Evolutionary conservation across 1,140 invertebrate species (phyloP).

Genomic region (Thaumatotibia leucotreta): DNA sequence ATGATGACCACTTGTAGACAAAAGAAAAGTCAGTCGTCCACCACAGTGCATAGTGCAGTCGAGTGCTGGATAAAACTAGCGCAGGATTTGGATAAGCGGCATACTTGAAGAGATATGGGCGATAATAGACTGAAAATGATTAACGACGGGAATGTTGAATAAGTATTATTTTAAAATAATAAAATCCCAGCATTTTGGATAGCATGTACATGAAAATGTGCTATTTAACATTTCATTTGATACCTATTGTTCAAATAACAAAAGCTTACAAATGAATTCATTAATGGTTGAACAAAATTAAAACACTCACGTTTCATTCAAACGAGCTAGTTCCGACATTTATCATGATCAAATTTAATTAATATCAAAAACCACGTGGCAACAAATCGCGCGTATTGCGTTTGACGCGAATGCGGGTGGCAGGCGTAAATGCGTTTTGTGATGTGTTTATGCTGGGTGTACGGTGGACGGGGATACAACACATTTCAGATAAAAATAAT

Average conservation of each 20-base stretch:
- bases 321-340: conserved; percentile 6
- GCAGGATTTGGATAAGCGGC: too few relatives aligned
- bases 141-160: too few relatives aligned
- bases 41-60: too few relatives aligned
- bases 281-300: background rate
- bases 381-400: conserved; percentile 42
- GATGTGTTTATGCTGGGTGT: conserved; percentile 16
- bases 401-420: conserved; percentile 39
- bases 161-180: too few relatives aligned
- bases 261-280: background rate
- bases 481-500: too few relatives aligned
- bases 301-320: background rate
- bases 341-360: conserved; percentile 30
- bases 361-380: conserved; percentile 33
- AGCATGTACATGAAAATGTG: background rate
- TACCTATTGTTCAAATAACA: background rate
- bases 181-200: background rate
- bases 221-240: background rate
- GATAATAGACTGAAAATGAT: too few relatives aligned
- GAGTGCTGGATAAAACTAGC: too few relatives aligned
- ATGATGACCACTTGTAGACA: too few relatives aligned
- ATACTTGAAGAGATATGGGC: too few relatives aligned
- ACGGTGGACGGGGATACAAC: too few relatives aligned
- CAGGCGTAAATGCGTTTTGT: conserved; percentile 32
- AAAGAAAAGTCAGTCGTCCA: too few relatives aligned